Base-by-base conservation (phyloP, 2,797 vertebrate species). In the Sandelia bainsii region DNA sequence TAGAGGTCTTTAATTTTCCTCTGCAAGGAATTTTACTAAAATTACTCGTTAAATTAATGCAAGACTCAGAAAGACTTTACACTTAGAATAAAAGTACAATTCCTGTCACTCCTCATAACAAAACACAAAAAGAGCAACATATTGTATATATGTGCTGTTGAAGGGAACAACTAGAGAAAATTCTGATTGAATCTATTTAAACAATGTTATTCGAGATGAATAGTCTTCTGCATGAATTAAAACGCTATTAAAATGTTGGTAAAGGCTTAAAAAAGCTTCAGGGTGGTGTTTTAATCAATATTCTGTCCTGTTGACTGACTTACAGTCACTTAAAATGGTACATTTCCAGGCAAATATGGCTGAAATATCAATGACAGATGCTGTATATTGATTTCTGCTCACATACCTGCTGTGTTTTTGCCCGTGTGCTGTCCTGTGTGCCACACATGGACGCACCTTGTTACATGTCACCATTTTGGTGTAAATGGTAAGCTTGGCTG, bases 401-500 rank as follows among this genome's bases (percentile, higher is more conserved):
- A 42, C 39, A 60, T 5, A 13, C 58, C 63, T 72, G 64, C 44
- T 49, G 7, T 39, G 54, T 60, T 69, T n/a, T 1, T 13, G 25
- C 3, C 39, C 22, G 34, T 49, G 67, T 23, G 46, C 46, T 48
- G 5, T n/a, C n/a, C 8, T 2, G 25, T n/a, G n/a, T n/a, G 66
- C 59, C 84, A 82, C 75, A 71, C 83, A 82, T 58, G 79, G 74
- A 63, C 56, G 73, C 75, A 58, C 72, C 80, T 39, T 59, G 59
- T 72, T 78, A 85, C 64, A 65, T 69, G 85, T 83, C 83, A 80
- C 68, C 82, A 34, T 91, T 90, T 87, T 89, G 88, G 92, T 88
- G 86, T 92, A 89, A 93, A 92, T 75, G 80, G 70, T 79, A 80
- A 80, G 90, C 90, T 88, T 89, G 85, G 85, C 81, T 90, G 93